Conservation (phyloP, 1,140 invertebrate species). For the Drosophila repletoides region DNA sequence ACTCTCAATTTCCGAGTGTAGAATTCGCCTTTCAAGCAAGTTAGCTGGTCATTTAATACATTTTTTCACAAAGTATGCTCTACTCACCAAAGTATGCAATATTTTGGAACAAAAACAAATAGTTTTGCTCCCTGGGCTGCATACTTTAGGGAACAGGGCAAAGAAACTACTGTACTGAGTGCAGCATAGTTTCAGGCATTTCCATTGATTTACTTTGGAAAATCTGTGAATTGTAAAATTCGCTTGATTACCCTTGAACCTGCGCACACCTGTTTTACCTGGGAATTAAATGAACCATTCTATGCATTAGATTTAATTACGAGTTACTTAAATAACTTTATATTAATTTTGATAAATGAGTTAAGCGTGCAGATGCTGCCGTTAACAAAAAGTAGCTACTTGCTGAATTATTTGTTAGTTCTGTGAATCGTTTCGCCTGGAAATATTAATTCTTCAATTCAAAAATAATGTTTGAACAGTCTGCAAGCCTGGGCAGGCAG, state of each 20-base stretch:
- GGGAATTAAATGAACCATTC: conserved; percentile 26
- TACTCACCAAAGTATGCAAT: too few species aligned
- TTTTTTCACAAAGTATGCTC: too few species aligned
- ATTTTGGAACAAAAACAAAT: too few species aligned
- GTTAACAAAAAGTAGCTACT: conserved; percentile 1
- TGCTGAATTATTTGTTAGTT: not conserved
- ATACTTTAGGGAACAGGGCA: too few species aligned
- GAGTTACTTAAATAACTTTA: not conserved
- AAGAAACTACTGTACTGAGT: too few species aligned
- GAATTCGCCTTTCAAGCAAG: too few species aligned
- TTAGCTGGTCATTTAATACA: too few species aligned
- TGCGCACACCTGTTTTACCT: not conserved
- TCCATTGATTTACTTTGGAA: not conserved
- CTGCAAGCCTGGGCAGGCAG: not conserved
- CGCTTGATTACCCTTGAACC: conserved; percentile 17
- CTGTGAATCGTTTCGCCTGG: not conserved
- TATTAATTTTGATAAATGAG: not conserved
- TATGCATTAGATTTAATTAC: conserved; percentile 14
- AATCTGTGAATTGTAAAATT: not conserved
- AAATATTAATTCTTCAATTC: not conserved
- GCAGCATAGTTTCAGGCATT: conserved; percentile 13
- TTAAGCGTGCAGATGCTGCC: not conserved
- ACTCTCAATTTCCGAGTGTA: too few species aligned
- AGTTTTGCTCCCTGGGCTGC: too few species aligned
- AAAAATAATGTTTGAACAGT: not conserved